Conservation (phyloP, 2,797 vertebrate genomes). For the Rhinichthys osculus region DNA sequence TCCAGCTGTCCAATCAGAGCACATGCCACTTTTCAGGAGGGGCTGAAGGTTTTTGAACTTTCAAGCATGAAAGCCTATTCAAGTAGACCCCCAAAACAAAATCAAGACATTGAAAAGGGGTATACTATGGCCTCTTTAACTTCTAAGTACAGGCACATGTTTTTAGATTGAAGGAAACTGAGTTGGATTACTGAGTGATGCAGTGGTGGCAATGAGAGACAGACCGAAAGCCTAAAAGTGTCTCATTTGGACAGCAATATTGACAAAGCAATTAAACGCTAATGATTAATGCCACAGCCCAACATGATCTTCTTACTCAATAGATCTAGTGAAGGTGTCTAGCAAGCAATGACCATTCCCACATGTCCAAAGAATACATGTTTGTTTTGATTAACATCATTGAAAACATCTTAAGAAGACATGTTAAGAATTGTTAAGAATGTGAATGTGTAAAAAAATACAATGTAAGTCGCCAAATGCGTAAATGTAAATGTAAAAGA, state of each 20-base stretch:
- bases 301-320: slow-evolving; percentile 11
- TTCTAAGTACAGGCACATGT: not conserved
- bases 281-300: slow-evolving; percentile 46
- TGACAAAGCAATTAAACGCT: slow-evolving; percentile 49
- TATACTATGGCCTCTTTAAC: not conserved
- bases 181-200: not conserved
- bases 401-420: not conserved
- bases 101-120: not conserved
- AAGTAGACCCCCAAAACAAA: not conserved
- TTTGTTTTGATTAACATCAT: slow-evolving; percentile 1
- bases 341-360: not conserved
- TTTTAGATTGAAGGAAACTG: not conserved
- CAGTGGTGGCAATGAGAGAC: not conserved
- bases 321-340: no score
- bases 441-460: no score
- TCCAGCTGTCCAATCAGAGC: not conserved
- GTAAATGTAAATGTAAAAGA: not conserved
- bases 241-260: slow-evolving; percentile 50
- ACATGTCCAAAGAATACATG: not conserved
- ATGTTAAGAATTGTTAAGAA: no score
- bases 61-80: not conserved
- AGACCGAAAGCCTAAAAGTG: slow-evolving; percentile 8
- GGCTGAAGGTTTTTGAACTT: not conserved
- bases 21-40: not conserved
- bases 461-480: no score